Base-by-base conservation (phyloP, 2,888 invertebrate species). In the Geophilus truncorum region DNA sequence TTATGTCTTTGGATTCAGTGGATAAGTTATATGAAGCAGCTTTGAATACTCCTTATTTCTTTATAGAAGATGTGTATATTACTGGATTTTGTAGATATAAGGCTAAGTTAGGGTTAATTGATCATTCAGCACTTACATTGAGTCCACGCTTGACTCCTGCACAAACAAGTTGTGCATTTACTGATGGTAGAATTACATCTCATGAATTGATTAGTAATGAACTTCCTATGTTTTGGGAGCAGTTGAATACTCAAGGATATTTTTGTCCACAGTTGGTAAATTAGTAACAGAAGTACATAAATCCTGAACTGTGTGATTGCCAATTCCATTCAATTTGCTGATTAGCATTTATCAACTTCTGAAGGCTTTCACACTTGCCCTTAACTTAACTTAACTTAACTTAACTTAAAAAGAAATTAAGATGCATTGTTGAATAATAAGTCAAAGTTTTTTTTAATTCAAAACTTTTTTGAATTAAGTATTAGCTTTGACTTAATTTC, bases 11-110 rank as follows among this genome's bases (percentile, higher is more conserved):
- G 28, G 80, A 82, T 12, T 82, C 82, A 3, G 82, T 82, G 9
- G 45, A 81, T 12, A 51, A 81, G 28, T 80, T 84, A 18, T 82
- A 83, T n/a, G 77, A 82, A 12, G 83, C 83, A 1, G 80, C 83
- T 15, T 9, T 80, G 32, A 51, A 51, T 23, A 84, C 84, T 6
- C 84, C 84, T 10, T 82, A 83, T 75, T 84, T 85, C 40, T 84
- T 83, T 79, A 84, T 85, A n/a, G 85, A 85, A 82, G 85, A 85
- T 75, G 84, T 84, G 7, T 84, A 83, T 78, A 78, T 85, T 18
- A 85, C 85, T 0, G 85, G 85, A 15, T 84, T 85, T 80, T 84
- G 84, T 81, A 82, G 84, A 12, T 82, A 83, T 15, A 84, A 84
- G 78, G 83, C 83, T 10, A 83, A 83, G 5, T 32, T 83, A 9